A percentile compares a stretch with the other conserved stretches of the same genome.
These are phyloP conservation scores for Nowickia ferox DNA, from an alignment of 2,888 invertebrate species.

Conservation along the genomic window DNA sequence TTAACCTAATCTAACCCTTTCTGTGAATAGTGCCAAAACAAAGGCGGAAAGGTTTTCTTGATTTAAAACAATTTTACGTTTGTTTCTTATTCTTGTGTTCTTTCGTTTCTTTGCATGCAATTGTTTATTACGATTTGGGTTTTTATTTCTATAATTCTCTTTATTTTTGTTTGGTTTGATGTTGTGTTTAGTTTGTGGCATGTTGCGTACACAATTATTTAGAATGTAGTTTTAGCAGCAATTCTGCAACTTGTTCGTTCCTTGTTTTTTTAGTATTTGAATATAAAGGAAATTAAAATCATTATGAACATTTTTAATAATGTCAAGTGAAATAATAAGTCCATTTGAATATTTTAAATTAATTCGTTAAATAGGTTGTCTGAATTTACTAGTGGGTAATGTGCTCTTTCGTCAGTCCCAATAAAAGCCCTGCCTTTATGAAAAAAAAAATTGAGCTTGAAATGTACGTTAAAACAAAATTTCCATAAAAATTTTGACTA, in stretches of 20 bases:
- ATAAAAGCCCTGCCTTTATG: too few relatives aligned
- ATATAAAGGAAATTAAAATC: neutral
- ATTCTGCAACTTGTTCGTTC: constrained; percentile 48
- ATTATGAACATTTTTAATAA: too few relatives aligned
- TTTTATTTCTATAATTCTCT: constrained; percentile 11
- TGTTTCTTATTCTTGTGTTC: neutral
- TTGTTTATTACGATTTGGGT: neutral
- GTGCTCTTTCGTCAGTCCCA: too few relatives aligned
- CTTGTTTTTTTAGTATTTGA: neutral
- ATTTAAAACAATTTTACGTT: neutral
- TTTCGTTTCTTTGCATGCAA: too few relatives aligned
- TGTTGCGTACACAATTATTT: constrained; percentile 20
- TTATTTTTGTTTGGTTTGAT: constrained; percentile 42
- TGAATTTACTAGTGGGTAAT: too few relatives aligned
- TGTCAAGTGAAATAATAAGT: too few relatives aligned
- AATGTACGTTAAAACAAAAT: too few relatives aligned
- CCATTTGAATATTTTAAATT: too few relatives aligned
- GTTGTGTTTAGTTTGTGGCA: constrained; percentile 48
- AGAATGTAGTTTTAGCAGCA: neutral
- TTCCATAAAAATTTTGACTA: too few relatives aligned
- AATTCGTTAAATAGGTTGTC: too few relatives aligned
- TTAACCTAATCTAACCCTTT: too few relatives aligned
- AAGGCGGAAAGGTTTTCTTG: neutral
- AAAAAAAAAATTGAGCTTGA: too few relatives aligned
- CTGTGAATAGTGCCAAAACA: neutral